These are phyloP conservation scores for Myopa tessellatipennis DNA, from an alignment of 2,888 invertebrate genomes.

Conservation along the genomic window DNA sequence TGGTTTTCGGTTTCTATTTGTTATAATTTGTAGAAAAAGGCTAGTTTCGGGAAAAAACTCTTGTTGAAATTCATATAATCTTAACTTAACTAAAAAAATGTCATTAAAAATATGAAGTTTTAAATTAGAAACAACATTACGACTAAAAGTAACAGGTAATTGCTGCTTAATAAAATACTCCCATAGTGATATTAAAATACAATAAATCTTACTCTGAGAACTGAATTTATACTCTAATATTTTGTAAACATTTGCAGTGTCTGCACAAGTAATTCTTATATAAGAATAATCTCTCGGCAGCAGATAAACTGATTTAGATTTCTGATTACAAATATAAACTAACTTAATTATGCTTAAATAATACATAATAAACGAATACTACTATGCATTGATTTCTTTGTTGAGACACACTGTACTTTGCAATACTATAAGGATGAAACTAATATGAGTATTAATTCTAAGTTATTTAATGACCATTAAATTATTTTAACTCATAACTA, in stretches of 20 bases:
- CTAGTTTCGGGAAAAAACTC: slow-evolving; percentile 25
- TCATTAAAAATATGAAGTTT: slow-evolving; percentile 9
- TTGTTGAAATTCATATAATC: not conserved
- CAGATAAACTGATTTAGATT: not conserved
- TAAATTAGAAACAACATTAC: slow-evolving; percentile 21
- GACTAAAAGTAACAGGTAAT: slow-evolving; percentile 14
- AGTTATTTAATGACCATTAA: too few species aligned
- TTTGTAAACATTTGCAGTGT: not conserved
- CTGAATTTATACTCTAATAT: not conserved
- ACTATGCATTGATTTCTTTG: not conserved
- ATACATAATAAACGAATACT: not conserved
- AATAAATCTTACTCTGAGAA: not conserved
- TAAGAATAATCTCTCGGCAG: not conserved
- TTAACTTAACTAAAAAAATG: too few species aligned
- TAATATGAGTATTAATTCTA: not conserved
- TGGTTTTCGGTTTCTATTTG: not conserved
- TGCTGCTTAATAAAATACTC: slow-evolving; percentile 26
- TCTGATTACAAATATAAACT: not conserved
- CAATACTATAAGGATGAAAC: slow-evolving; percentile 15
- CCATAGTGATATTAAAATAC: not conserved
- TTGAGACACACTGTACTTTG: not conserved
- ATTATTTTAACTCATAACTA: too few species aligned
- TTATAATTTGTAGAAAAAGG: slow-evolving; percentile 7
- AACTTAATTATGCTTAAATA: slow-evolving; percentile 9
- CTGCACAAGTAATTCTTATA: slow-evolving; percentile 1